Evolutionary conservation across 2,888 invertebrate genomes (phyloP), one percentile per base, ranked within the genome.

Genomic region (Ochropacha duplaris): DNA sequence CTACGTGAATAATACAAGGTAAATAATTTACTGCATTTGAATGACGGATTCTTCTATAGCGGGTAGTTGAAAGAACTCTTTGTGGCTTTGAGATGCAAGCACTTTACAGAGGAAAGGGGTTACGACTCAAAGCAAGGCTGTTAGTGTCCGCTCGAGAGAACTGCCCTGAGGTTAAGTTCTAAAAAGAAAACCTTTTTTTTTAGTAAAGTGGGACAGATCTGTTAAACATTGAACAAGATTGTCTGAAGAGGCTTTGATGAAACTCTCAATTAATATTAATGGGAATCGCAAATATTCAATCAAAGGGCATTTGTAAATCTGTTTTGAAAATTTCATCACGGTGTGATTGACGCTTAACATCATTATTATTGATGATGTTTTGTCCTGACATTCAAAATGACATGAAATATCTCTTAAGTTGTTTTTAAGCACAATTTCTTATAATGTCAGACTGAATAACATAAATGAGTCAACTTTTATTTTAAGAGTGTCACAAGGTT

Each of bases 401-500:
- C 44, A 9, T 2, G 14, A 9, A 19, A 44, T 44, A 44, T 14
- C 8, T n/a, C 8, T 44, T 9, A 19, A 44, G 9, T 44, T 39
- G 1, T 19, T 19, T 44, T 16, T 9, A 44, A 44, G 1, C 44
- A 44, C 44, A 44, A 19, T 9, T 44, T 44, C 44, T 19, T 44
- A 9, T 12, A 31, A 31, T 31, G 12, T 44, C 44, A 44, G 9
- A 19, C 44, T 4, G 1, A 44, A n/a, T 44, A 44, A 22, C 19
- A 54, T 44, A 50, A 28, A 49, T 55, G 26, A 54, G 24, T 49
- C 55, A 55, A 28, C 49, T 26, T 36, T 50, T 16, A 31, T 34
- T 49, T 34, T 36, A 22, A 52, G 56, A 28, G 49, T 52, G 49
- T 36, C 52, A 52, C 65, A 64, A 66, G 62, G 62, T 56, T 58